Base-by-base conservation (phyloP, 2,888 invertebrate species). In the Lypha dubia region DNA sequence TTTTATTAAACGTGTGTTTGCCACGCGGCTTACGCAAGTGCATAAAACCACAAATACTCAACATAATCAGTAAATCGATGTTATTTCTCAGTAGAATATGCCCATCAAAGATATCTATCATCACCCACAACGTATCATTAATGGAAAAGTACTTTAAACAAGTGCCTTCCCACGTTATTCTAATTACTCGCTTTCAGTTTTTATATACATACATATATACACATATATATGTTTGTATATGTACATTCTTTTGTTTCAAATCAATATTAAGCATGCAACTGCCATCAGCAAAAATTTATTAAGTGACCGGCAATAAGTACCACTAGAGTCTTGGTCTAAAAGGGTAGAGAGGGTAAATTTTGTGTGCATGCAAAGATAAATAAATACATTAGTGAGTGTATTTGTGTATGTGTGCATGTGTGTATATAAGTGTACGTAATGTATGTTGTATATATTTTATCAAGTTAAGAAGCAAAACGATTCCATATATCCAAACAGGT, bases 1-100 rank as follows among this genome's bases (percentile, higher is more conserved):
- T 20, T 65, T 60, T 58, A 51, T 68, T 13, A 51, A 77, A 87
- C 89, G 90, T 90, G 91, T 90, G 91, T 87, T 87, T 77, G 86
- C 67, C 91, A 90, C 90, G 90, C 90, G 90, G 87, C 90, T 71
- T 5, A 81, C 41, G 88, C 90, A 90, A 90, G 90, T 90, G 89
- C 87, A 87, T 84, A 83, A 74, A 76, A 81, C 87, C 83, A 82
- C 85, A 85, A 84, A 58, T 73, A 70, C 71, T 81, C 80, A 79
- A 68, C 68, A 60, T 70, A 68, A 86, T 83, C 81, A 71, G 51
- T 20, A 79, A 56, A 71, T 71, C 71, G 28, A 53, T 51, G 11
- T 53, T 32, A 62, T 53, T 65, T 20, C 28, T 41, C 65, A 44
- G 6, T 22, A 28, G 49, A 38, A 77, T 44, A 28, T 32, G 20